These are phyloP conservation scores for Desmophyllum pertusum DNA, from an alignment of 92 coral and sea anemone species.

Conservation along the genomic window DNA sequence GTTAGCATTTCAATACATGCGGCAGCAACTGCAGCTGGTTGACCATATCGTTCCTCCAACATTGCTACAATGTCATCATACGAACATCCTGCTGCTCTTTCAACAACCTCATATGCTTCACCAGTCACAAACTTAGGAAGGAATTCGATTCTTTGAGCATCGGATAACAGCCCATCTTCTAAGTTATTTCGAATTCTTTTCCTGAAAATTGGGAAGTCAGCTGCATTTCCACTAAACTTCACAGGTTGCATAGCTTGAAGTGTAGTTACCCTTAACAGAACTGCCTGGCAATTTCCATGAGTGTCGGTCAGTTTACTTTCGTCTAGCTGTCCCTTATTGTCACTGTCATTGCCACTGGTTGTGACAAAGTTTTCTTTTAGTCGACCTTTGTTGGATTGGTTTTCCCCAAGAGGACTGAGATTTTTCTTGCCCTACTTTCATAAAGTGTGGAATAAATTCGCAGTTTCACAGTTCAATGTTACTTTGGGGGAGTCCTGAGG, in stretches of 20 bases:
- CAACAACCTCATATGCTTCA: constrained; percentile 65
- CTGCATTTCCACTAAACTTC: constrained; percentile 45
- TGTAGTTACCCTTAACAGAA: constrained; percentile 57
- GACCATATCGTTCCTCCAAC: constrained; percentile 56
- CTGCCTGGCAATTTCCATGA: no score
- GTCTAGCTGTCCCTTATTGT: no score
- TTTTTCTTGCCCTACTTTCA: no score
- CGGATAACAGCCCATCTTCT: no score
- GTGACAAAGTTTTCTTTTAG: no score
- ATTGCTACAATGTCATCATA: constrained; percentile 39
- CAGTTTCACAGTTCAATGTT: background rate
- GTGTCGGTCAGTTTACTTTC: no score
- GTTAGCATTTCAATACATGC: constrained; percentile 55
- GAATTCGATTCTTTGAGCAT: no score
- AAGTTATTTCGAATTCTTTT: background rate
- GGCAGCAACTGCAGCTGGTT: constrained; percentile 68
- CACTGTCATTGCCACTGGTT: no score
- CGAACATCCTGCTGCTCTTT: constrained; percentile 56
- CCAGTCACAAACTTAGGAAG: constrained; percentile 62
- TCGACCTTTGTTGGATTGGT: no score
- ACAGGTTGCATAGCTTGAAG: constrained; percentile 71
- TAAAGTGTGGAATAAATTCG: background rate
- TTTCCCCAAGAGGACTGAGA: no score
- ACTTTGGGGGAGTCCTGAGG: background rate
- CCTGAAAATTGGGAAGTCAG: background rate